Percentiles rank a stretch among this genome's conserved stretches.
Evolutionary conservation across 2,888 invertebrate genomes (phyloP).

Genomic region (Litoditis marina): DNA sequence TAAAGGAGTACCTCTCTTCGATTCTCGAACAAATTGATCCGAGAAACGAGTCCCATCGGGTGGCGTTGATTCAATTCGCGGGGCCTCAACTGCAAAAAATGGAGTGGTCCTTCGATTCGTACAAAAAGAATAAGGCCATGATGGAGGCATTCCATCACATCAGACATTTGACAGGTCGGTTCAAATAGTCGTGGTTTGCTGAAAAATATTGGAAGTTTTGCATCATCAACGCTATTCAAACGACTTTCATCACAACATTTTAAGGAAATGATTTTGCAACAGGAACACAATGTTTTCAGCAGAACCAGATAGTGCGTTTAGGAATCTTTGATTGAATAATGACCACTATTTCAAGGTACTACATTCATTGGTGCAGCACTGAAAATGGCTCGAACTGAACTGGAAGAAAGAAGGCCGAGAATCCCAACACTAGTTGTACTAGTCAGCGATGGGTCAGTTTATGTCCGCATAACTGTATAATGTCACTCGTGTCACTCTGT

Average conservation of each 20-base stretch:
- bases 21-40: constrained; percentile 38
- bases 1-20: constrained; percentile 34
- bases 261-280: too few relatives aligned
- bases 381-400: constrained; percentile 39
- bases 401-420: constrained; percentile 46
- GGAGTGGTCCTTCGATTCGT: constrained; percentile 49
- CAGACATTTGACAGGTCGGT: constrained; percentile 46
- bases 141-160: constrained; percentile 51
- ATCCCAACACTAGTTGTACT: constrained; percentile 53
- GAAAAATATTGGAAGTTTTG: too few relatives aligned
- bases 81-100: constrained; percentile 57
- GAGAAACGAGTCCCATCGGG: constrained; percentile 39
- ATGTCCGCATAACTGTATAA: too few relatives aligned
- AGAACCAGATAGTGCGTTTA: too few relatives aligned
- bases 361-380: constrained; percentile 60
- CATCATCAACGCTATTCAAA: too few relatives aligned
- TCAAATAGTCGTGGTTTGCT: too few relatives aligned
- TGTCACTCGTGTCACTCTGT: too few relatives aligned
- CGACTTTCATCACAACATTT: too few relatives aligned
- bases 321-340: too few relatives aligned
- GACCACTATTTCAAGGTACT: constrained; percentile 39
- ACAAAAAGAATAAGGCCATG: constrained; percentile 39
- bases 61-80: constrained; percentile 59
- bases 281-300: not conserved
- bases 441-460: constrained; percentile 45